phyloP scores from a whole-genome alignment of 1,140 invertebrate genomes.

The Papilio xuthus region DNA sequence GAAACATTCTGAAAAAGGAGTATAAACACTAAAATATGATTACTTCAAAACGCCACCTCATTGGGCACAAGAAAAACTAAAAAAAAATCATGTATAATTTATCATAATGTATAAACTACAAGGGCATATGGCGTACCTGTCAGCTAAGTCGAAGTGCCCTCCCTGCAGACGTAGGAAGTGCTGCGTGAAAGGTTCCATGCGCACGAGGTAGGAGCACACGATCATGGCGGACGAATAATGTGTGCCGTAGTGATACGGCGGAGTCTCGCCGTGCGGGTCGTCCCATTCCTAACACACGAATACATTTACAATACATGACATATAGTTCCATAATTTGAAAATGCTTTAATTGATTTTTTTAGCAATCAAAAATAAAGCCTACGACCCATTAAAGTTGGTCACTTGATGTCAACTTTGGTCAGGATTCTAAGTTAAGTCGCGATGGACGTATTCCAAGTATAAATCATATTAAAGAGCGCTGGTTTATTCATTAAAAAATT shows the following conservation, averaged over 20 bases:
- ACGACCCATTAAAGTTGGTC: no score
- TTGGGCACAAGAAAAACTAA: neutral
- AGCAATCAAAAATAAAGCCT: no score
- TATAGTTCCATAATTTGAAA: neutral
- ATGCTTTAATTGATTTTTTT: no score
- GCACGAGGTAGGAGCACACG: conserved; percentile 98
- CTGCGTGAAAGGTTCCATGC: conserved; percentile 99
- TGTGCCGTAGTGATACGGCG: conserved; percentile 99
- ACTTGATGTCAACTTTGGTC: no score
- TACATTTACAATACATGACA: neutral
- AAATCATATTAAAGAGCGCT: no score
- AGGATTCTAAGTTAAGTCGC: no score
- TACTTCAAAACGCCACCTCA: neutral
- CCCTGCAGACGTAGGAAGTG: conserved; percentile 98
- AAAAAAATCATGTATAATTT: neutral
- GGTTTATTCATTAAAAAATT: no score
- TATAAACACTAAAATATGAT: neutral
- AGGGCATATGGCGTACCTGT: conserved; percentile 77
- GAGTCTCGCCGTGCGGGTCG: conserved; percentile 97
- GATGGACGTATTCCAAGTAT: no score
- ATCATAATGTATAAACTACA: no score
- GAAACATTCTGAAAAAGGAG: conserved; percentile 92
- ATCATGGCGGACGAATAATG: conserved; percentile 99
- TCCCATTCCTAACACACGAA: conserved; percentile 92
- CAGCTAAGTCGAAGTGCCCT: conserved; percentile 99